Evolutionary conservation across 2,888 invertebrate genomes (phyloP), one percentile per base, ranked within the genome.

Genomic region (Amphipyra berbera): DNA sequence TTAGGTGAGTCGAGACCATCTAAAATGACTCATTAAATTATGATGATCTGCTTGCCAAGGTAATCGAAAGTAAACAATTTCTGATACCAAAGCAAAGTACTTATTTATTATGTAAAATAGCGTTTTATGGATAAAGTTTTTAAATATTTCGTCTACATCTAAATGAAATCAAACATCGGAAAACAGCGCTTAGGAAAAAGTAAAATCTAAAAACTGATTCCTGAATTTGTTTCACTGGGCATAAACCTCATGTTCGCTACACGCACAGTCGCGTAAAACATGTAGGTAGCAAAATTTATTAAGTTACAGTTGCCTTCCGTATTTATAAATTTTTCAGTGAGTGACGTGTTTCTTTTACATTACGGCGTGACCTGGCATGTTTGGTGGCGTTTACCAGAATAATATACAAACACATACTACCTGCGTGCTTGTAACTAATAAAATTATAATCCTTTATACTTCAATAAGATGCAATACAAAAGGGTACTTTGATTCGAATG

Each of bases 271-370:
- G 14, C 44, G 48, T 62, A 46, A 68, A 64, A 38, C 41, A 48
- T 7, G 13, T 53, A 33, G 10, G 35, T 37, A 47, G 49, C 40
- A 10, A 44, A 33, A 40, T 44, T 50, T 73, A 76, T 56, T 61
- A 33, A 21, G 53, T 57, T 44, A 56, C 54, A 64, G 50, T 63
- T 47, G 37, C 61, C 48, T 63, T 70, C 60, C 50, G 65, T 50
- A 65, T 60, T 60, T 79, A 77, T 77, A 27, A 64, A 61, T 66
- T 62, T 74, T 77, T 74, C 53, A 64, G 30, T 55, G 56, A 54
- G 61, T 78, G 54, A 73, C 80, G 80, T 78, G 78, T 68, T 74
- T 57, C 58, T 52, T 54, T 66, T 64, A 75, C 63, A 72, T 76
- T 65, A 69, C 64, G 46, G 33, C 65, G 61, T 68, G 74, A 71